Percentiles rank a stretch among this genome's conserved stretches.
Evolutionary conservation across 2,797 vertebrate genomes (phyloP).

Genomic region (Paratrypauchen microcephalus): DNA sequence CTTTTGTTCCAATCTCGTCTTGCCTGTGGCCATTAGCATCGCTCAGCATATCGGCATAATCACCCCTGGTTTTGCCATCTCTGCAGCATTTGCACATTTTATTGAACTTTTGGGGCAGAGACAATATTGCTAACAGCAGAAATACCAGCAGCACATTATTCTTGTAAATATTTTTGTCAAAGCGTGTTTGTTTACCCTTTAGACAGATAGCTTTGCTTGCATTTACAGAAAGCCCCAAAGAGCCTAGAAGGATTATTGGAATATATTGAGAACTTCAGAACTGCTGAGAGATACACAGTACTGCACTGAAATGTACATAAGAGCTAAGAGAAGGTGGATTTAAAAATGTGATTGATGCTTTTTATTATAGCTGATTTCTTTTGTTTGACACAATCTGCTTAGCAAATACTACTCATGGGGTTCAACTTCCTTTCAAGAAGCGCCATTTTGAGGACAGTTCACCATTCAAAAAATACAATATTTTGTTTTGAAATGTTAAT

Average conservation of each 20-base stretch:
- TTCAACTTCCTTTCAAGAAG: too few relatives aligned
- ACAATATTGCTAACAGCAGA: conserved; percentile 29
- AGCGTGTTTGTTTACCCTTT: conserved; percentile 33
- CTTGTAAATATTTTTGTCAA: conserved; percentile 35
- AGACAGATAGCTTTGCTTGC: conserved; percentile 37
- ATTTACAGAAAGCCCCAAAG: conserved; percentile 31
- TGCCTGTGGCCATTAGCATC: conserved; percentile 15
- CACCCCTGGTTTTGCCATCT: conserved; percentile 40
- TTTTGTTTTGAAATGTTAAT: not conserved
- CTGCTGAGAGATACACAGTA: conserved; percentile 35
- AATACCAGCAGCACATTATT: conserved; percentile 33
- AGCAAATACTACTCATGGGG: too few relatives aligned
- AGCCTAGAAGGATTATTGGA: conserved; percentile 15
- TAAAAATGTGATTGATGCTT: too few relatives aligned
- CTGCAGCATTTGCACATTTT: conserved; percentile 31
- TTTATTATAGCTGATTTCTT: too few relatives aligned
- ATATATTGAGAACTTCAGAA: conserved; percentile 33
- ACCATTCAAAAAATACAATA: not conserved
- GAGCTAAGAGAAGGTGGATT: too few relatives aligned
- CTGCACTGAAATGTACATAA: not conserved
- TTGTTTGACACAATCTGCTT: too few relatives aligned
- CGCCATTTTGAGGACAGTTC: not conserved
- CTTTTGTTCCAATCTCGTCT: not conserved
- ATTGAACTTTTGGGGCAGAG: conserved; percentile 22
- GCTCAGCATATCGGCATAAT: conserved; percentile 26